phyloP scores from a whole-genome alignment of 2,888 invertebrate genomes.

The Pterostichus madidus region DNA sequence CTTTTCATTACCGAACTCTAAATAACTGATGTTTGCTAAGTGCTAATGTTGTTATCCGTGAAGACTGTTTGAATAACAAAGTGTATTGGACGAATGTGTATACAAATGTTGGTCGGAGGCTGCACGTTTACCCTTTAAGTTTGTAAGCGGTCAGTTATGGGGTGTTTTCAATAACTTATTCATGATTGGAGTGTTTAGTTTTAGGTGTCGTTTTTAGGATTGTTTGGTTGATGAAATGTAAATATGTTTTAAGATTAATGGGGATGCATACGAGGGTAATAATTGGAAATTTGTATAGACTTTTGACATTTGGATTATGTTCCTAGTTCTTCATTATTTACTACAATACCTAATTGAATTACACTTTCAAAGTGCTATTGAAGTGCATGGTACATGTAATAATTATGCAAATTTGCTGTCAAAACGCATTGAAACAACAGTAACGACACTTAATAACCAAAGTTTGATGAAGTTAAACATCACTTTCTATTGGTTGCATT shows the following conservation, averaged over 20 bases:
- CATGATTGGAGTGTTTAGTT: constrained; percentile 10
- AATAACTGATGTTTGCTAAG: constrained; percentile 66
- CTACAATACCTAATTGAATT: too few relatives aligned
- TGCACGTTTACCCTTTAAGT: constrained; percentile 18
- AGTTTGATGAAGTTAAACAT: too few relatives aligned
- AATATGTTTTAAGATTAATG: constrained; percentile 45
- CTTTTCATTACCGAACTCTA: constrained; percentile 64
- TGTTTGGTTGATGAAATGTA: constrained; percentile 26
- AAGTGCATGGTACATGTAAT: too few relatives aligned
- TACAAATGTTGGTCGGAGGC: constrained; percentile 40
- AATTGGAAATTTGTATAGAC: background rate
- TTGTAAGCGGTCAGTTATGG: constrained; percentile 53
- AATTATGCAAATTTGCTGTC: too few relatives aligned
- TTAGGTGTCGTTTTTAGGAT: constrained; percentile 6
- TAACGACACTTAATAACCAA: too few relatives aligned
- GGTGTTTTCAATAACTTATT: constrained; percentile 48
- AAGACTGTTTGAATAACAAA: constrained; percentile 65
- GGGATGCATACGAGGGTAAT: background rate
- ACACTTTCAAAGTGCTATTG: too few relatives aligned
- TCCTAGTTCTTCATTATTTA: background rate
- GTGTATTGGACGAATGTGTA: constrained; percentile 59
- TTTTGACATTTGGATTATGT: background rate
- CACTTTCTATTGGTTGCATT: too few relatives aligned
- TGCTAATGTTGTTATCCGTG: constrained; percentile 65
- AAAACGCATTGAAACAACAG: too few relatives aligned